Evolutionary conservation across 2,113 vertebrate genomes (phyloP).

Genomic region (Syrmaticus mikado): DNA sequence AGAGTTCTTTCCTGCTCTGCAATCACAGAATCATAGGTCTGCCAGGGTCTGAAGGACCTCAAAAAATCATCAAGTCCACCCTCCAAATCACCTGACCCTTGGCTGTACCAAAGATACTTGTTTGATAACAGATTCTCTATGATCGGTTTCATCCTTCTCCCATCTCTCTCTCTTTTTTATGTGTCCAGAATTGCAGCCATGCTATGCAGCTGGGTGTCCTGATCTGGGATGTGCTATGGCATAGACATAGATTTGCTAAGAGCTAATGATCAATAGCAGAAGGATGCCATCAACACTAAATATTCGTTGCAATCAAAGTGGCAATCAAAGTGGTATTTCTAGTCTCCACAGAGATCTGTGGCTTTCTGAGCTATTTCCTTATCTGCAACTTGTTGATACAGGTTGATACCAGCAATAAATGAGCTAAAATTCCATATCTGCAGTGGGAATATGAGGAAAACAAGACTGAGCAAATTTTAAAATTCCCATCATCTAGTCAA

Average conservation of each 20-base stretch:
- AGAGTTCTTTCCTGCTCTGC: background rate
- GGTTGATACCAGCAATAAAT: background rate
- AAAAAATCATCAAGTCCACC: no score
- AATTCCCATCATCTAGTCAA: background rate
- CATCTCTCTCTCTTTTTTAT: background rate
- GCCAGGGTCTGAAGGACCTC: no score
- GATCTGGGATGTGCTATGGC: background rate
- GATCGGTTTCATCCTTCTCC: background rate
- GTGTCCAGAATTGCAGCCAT: background rate
- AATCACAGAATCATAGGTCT: background rate
- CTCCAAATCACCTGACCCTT: background rate
- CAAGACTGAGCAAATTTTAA: background rate
- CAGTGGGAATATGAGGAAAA: background rate
- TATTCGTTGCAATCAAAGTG: background rate
- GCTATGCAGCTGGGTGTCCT: background rate
- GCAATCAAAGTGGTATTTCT: background rate
- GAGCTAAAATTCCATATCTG: background rate
- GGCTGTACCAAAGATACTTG: rapidly evolving
- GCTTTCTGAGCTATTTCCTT: background rate
- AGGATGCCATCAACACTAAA: background rate
- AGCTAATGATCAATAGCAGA: background rate
- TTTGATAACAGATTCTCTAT: background rate
- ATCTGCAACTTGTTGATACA: background rate
- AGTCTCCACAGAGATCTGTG: background rate
- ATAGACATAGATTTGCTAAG: background rate